A percentile compares a stretch with the other conserved stretches of the same genome.
Conservation (phyloP, 2,797 vertebrate species). For the Zalophus californianus region DNA sequence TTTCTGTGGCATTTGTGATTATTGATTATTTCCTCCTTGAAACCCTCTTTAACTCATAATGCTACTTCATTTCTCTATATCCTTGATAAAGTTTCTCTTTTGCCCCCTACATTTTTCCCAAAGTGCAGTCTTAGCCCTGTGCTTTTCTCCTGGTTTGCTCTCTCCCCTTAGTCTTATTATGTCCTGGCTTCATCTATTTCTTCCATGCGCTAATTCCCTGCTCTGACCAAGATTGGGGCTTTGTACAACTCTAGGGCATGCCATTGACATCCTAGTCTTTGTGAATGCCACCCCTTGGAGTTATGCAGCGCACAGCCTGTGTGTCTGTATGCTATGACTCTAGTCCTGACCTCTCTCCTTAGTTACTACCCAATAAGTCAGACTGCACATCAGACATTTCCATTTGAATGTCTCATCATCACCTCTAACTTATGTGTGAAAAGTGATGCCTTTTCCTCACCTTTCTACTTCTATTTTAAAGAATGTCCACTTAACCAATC, state of each 20-base stretch:
- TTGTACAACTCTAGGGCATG: neutral
- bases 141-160: neutral
- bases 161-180: neutral
- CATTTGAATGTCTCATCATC: neutral
- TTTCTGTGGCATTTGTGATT: neutral
- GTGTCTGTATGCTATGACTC: neutral
- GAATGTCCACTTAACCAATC: neutral
- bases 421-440: neutral
- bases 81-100: neutral
- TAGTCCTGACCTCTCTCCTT: neutral
- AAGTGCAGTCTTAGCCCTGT: neutral
- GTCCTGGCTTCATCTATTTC: neutral
- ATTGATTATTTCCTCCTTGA: conserved; percentile 1
- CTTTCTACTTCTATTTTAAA: neutral
- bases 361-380: neutral
- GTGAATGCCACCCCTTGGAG: neutral
- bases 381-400: neutral
- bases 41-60: neutral
- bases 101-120: neutral
- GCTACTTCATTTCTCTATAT: neutral
- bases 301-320: neutral
- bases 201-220: neutral
- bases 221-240: neutral
- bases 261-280: neutral
- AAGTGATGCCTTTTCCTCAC: neutral